These are phyloP conservation scores for Bombus difficillimus DNA, from an alignment of 1,140 invertebrate species.

Conservation along the genomic window DNA sequence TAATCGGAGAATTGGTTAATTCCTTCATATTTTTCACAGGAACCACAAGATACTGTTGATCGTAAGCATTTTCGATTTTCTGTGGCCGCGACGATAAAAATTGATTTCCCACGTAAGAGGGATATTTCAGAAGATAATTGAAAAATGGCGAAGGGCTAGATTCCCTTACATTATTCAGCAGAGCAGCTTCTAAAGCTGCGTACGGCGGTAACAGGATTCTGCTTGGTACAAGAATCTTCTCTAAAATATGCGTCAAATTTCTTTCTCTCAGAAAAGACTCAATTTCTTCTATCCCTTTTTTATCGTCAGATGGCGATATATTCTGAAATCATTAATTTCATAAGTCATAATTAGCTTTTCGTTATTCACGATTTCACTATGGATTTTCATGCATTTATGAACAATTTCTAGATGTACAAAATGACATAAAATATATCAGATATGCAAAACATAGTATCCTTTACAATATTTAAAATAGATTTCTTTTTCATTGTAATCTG, in stretches of 20 bases:
- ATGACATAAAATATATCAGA: no score
- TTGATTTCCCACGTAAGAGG: neutral
- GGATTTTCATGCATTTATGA: no score
- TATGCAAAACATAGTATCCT: no score
- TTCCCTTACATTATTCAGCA: neutral
- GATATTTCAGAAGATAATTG: neutral
- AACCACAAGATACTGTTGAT: neutral
- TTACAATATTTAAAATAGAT: no score
- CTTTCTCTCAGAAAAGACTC: neutral
- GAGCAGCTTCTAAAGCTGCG: neutral
- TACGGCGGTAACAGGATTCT: conserved; percentile 39
- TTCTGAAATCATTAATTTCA: neutral
- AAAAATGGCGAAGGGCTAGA: conserved; percentile 21
- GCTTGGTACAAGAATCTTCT: neutral
- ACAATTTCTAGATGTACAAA: no score
- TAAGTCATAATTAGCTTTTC: neutral
- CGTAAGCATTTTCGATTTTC: neutral
- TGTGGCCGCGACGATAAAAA: neutral
- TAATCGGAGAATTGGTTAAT: neutral
- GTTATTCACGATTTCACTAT: neutral
- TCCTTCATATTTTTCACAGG: neutral
- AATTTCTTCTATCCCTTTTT: neutral
- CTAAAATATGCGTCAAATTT: conserved; percentile 6
- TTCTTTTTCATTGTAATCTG: no score
- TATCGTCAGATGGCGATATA: neutral